Conservation (phyloP, 2,113 vertebrate genomes). For the Tinamus guttatus region DNA sequence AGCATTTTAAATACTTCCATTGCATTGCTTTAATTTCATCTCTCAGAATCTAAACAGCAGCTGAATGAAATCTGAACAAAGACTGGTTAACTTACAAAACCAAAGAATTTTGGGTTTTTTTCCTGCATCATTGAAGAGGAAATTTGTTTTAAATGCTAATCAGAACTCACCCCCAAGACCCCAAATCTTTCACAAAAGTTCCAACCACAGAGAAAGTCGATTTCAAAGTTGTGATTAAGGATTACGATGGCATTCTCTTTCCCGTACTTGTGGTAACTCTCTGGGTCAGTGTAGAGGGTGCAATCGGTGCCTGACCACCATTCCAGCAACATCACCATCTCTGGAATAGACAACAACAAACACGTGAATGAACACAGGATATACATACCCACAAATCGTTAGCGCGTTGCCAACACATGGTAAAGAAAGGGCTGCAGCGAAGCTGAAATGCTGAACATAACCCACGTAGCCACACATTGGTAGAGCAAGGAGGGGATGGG, state of each 20-base stretch:
- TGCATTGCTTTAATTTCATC: neutral
- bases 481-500: neutral
- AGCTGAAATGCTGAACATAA: neutral
- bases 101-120: neutral
- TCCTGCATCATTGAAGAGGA: neutral
- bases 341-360: constrained; percentile 78
- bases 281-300: constrained; percentile 89
- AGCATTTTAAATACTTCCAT: neutral
- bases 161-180: constrained; percentile 91
- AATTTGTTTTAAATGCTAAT: neutral
- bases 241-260: constrained; percentile 94
- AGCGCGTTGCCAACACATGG: neutral
- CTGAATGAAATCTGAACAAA: neutral
- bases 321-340: constrained; percentile 93
- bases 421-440: neutral
- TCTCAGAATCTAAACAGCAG: neutral
- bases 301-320: constrained; percentile 97
- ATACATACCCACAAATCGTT: neutral
- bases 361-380: neutral
- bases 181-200: constrained; percentile 94
- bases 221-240: constrained; percentile 96
- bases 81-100: neutral
- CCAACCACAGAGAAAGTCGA: constrained; percentile 98
- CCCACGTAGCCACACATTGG: neutral
- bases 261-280: constrained; percentile 83